Evolutionary conservation across 2,113 vertebrate genomes (phyloP).

Genomic region (Setophaga petechia): DNA sequence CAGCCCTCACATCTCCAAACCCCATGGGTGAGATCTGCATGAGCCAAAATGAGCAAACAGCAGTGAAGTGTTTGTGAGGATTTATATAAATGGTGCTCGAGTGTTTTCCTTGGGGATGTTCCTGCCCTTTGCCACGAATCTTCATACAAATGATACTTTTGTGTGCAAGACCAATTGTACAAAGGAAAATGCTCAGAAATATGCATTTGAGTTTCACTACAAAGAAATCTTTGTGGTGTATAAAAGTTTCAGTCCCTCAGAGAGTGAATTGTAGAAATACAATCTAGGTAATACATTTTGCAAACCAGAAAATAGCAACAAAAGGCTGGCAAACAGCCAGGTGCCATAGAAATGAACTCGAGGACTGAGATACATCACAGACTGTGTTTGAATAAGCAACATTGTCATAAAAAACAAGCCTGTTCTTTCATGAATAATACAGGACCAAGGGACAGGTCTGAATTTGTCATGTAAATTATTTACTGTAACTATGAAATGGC

Average conservation of each 20-base stretch:
- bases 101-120: neutral
- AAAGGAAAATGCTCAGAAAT: neutral
- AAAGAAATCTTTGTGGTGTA: neutral
- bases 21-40: fast-evolving
- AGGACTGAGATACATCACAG: neutral
- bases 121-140: neutral
- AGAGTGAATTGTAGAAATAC: neutral
- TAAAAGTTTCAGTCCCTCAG: conserved; percentile 8
- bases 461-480: conserved; percentile 62
- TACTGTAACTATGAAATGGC: neutral
- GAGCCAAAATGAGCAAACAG: neutral
- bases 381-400: conserved; percentile 1
- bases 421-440: conserved; percentile 50
- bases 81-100: neutral
- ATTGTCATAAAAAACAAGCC: neutral
- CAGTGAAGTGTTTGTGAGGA: neutral
- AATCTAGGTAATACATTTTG: neutral
- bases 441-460: conserved; percentile 10
- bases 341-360: neutral
- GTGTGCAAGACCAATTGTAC: neutral
- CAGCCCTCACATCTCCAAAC: neutral
- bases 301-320: neutral
- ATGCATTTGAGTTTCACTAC: neutral
- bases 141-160: neutral
- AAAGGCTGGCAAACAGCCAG: conserved; percentile 32